Percentiles rank a stretch among this genome's conserved stretches.
Evolutionary conservation across 2,888 invertebrate species (phyloP).

Genomic region (Graphium colonna): DNA sequence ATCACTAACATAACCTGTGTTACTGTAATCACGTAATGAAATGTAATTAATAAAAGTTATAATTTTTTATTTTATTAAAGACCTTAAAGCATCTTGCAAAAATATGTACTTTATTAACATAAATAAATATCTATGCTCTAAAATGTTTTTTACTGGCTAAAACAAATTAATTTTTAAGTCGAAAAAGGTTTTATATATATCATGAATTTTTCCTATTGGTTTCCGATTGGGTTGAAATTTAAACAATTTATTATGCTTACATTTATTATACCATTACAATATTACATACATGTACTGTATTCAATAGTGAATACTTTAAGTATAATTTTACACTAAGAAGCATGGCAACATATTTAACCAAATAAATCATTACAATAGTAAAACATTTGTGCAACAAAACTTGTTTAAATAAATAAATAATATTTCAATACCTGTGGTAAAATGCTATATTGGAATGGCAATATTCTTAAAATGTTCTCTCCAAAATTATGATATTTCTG

Average conservation of each 20-base stretch:
- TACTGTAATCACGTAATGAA: slow-evolving; percentile 7
- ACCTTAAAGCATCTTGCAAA: background rate
- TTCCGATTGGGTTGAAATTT: background rate
- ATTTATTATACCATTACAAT: slow-evolving; percentile 21
- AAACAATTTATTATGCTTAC: slow-evolving; percentile 22
- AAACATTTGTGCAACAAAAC: slow-evolving; percentile 14
- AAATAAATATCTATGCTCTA: slow-evolving; percentile 6
- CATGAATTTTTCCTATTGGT: background rate
- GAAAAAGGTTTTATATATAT: background rate
- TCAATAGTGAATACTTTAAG: slow-evolving; percentile 21
- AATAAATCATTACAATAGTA: slow-evolving; percentile 14
- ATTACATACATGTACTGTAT: slow-evolving; percentile 24
- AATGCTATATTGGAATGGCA: slow-evolving; percentile 17
- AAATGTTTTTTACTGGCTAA: background rate
- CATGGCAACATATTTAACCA: slow-evolving; percentile 25
- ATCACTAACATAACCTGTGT: slow-evolving; percentile 16
- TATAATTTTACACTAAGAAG: slow-evolving; percentile 22
- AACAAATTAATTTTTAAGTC: background rate
- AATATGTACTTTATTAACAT: slow-evolving; percentile 10
- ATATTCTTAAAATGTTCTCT: background rate
- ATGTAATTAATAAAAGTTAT: slow-evolving; percentile 1
- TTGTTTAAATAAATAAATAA: slow-evolving; percentile 2
- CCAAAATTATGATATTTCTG: slow-evolving; percentile 1
- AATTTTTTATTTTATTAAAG: slow-evolving; percentile 9
- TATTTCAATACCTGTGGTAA: slow-evolving; percentile 13